Percentiles rank a stretch among this genome's conserved stretches.
Evolutionary conservation across 2,113 vertebrate genomes (phyloP).

Genomic region (Engraulis encrasicolus): DNA sequence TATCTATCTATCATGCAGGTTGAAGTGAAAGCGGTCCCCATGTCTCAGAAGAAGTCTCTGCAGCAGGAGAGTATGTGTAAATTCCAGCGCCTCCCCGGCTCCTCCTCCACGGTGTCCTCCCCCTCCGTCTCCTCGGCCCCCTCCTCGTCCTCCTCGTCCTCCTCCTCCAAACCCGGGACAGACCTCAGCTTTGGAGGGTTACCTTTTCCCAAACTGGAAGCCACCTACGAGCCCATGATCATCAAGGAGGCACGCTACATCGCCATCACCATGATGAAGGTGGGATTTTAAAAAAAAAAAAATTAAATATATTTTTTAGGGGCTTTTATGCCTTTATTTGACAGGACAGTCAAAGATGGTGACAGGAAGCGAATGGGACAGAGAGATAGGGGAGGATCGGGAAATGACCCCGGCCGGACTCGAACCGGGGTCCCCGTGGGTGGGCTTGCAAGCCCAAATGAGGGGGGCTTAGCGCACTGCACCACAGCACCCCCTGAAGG

Average conservation of each 20-base stretch:
- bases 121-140: too few relatives aligned
- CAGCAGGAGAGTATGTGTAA: slow-evolving; percentile 91
- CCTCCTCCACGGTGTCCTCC: slow-evolving; percentile 74
- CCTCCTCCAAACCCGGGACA: slow-evolving; percentile 68
- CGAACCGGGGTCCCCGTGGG: too few relatives aligned
- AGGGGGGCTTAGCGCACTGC: too few relatives aligned
- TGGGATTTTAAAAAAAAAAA: too few relatives aligned
- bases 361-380: too few relatives aligned
- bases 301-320: too few relatives aligned
- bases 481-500: too few relatives aligned
- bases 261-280: slow-evolving; percentile 99
- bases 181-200: slow-evolving; percentile 96
- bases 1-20: slow-evolving; percentile 77
- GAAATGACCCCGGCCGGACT: too few relatives aligned
- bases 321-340: too few relatives aligned
- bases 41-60: slow-evolving; percentile 96
- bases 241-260: slow-evolving; percentile 98
- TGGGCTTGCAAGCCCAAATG: too few relatives aligned
- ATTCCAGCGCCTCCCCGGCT: slow-evolving; percentile 86
- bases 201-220: slow-evolving; percentile 92
- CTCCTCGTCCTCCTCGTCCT: slow-evolving; percentile 75
- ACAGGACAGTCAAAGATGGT: too few relatives aligned
- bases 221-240: slow-evolving; percentile 97
- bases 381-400: too few relatives aligned
- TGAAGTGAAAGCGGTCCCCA: slow-evolving; percentile 97